These are phyloP conservation scores for Oophaga sylvatica DNA, from an alignment of 2,797 vertebrate genomes.

Conservation along the genomic window DNA sequence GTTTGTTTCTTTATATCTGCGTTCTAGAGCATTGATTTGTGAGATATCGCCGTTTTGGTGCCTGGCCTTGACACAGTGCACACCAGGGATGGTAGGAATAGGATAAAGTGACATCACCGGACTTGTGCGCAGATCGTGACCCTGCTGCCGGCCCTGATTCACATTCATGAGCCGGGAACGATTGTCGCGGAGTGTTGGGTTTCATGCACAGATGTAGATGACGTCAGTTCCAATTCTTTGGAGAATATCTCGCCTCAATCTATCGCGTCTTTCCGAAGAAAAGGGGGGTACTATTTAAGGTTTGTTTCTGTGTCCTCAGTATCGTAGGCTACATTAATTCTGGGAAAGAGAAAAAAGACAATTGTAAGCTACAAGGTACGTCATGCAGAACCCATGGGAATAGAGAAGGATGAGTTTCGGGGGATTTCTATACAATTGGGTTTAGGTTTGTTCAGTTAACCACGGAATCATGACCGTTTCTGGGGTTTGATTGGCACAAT, in stretches of 20 bases:
- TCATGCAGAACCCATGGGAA: background rate
- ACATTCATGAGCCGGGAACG: constrained; percentile 39
- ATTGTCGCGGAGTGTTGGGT: constrained; percentile 34
- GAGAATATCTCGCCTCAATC: background rate
- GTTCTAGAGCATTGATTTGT: background rate
- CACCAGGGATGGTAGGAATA: constrained; percentile 27
- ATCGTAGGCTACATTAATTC: background rate
- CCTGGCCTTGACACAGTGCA: background rate
- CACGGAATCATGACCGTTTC: too few species aligned
- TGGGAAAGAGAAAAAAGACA: background rate
- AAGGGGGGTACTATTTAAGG: background rate
- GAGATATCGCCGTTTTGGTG: background rate
- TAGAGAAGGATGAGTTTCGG: background rate
- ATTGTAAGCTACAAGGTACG: background rate
- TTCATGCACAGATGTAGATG: constrained; percentile 46
- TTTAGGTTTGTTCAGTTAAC: background rate
- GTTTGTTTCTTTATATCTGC: background rate
- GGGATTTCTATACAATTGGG: background rate
- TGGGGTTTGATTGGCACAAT: too few species aligned
- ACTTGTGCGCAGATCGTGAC: constrained; percentile 32
- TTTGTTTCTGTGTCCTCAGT: constrained; percentile 14
- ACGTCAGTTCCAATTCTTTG: constrained; percentile 35
- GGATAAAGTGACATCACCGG: constrained; percentile 40
- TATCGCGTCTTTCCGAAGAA: constrained; percentile 19
- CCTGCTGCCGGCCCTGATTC: constrained; percentile 32